Base-by-base conservation (phyloP, 2,888 invertebrate genomes). In the Aleiodes alternator region DNA sequence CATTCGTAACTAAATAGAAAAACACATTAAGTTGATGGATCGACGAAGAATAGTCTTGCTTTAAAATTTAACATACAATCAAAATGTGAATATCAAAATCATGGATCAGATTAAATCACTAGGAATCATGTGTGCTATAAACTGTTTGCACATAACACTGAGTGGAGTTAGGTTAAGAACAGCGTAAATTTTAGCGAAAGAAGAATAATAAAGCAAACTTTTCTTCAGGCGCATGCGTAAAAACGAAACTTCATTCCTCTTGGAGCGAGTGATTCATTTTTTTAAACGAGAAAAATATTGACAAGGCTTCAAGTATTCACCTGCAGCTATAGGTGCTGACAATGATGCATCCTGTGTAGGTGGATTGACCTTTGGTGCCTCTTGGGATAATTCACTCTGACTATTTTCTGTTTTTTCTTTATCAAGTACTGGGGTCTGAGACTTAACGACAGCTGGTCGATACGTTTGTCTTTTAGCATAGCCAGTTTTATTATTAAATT, bases 401-500 rank as follows among this genome's bases (percentile, higher is more conserved):
- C 9, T 43, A 51, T 11, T 51, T 43, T 75, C 71, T 50, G 29
- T 55, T 59, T 57, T 53, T 23, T 76, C 68, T 23, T 53, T 59
- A 34, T 75, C 71, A 56, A 23, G 9, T 0, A 50, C n/a, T 43
- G 68, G n/a, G 29, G 68, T 9, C 11, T 50, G 59, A n/a, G 64
- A 38, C 43, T 79, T 50, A 50, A 14, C 43, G 9, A 8, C 55
- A 72, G 80, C 31, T 38, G 83, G 80, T 75, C 85, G 84, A 81
- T 86, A 84, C 59, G 84, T 82, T 82, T 89, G 89, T 76, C 90
- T 89, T 80, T 93, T 93, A 55, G 94, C 94, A 88, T 97, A 97
- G 0, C 98, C 97, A 0, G 97, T 97, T 85, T 97, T 96, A 89
- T 97, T 97, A 83, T 95, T 96, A 88, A 97, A 98, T 82, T 95